Evolutionary conservation across 35 echinoderm and acorn worm species (phyloP).

Genomic region (Nesometra sesokonis): DNA sequence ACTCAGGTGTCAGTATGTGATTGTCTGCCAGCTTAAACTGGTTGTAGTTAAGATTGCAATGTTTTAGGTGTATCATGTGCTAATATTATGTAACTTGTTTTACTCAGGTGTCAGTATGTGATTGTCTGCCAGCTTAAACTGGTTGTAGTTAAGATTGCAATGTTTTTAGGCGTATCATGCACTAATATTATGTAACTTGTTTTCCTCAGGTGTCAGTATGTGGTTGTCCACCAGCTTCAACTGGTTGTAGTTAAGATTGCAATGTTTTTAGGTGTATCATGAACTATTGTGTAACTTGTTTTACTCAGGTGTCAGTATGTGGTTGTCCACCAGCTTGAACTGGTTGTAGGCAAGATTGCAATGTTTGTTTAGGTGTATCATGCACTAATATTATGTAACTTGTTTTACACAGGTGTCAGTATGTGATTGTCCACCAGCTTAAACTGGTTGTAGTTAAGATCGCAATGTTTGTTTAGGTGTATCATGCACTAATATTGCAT

Average conservation of each 20-base stretch:
- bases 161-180: not conserved
- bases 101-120: not conserved
- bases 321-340: too few relatives aligned
- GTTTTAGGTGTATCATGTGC: not conserved
- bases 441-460: constrained; percentile 1
- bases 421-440: not conserved
- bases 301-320: too few relatives aligned
- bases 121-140: not conserved
- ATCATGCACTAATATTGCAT: not conserved
- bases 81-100: not conserved
- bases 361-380: too few relatives aligned
- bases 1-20: not conserved
- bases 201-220: too few relatives aligned
- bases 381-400: too few relatives aligned
- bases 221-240: too few relatives aligned
- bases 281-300: too few relatives aligned
- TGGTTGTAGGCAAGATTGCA: too few relatives aligned
- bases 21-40: not conserved
- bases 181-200: not conserved
- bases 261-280: too few relatives aligned
- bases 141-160: constrained; percentile 5
- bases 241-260: too few relatives aligned
- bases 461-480: not conserved
- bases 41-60: constrained; percentile 3
- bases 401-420: not conserved